These are phyloP conservation scores for Emydoidea blandingii DNA, from an alignment of 2,797 vertebrate genomes.

Conservation along the genomic window DNA sequence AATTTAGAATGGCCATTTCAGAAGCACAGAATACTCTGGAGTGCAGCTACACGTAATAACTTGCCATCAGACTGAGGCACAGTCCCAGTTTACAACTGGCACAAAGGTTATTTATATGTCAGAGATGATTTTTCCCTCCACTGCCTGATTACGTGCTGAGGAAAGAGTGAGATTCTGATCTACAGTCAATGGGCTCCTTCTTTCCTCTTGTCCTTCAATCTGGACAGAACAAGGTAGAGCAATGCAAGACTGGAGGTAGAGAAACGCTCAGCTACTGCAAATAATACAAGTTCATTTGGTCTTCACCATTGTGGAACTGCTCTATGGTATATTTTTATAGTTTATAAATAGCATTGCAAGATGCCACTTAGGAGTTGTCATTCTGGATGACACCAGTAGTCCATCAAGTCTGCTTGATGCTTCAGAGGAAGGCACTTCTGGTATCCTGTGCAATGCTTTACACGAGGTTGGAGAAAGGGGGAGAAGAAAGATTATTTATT, in stretches of 20 bases:
- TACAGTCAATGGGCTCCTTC: neutral
- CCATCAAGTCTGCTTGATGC: constrained; percentile 21
- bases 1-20: neutral
- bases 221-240: neutral
- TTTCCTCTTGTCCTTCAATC: constrained; percentile 47
- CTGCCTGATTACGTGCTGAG: neutral
- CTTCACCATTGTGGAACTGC: neutral
- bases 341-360: neutral
- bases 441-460: neutral
- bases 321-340: constrained; percentile 11
- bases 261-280: neutral
- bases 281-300: neutral
- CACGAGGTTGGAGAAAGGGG: neutral
- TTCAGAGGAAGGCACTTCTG: constrained; percentile 24
- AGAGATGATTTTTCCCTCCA: neutral
- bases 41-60: neutral
- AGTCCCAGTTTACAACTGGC: neutral
- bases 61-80: neutral
- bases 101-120: constrained; percentile 48
- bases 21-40: neutral
- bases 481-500: neutral
- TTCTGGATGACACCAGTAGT: neutral
- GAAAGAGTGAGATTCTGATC: neutral
- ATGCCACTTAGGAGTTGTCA: constrained; percentile 7
- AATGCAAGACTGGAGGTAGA: neutral